Evolutionary conservation across 2,888 invertebrate species (phyloP).

Genomic region (Papilio demoleus): DNA sequence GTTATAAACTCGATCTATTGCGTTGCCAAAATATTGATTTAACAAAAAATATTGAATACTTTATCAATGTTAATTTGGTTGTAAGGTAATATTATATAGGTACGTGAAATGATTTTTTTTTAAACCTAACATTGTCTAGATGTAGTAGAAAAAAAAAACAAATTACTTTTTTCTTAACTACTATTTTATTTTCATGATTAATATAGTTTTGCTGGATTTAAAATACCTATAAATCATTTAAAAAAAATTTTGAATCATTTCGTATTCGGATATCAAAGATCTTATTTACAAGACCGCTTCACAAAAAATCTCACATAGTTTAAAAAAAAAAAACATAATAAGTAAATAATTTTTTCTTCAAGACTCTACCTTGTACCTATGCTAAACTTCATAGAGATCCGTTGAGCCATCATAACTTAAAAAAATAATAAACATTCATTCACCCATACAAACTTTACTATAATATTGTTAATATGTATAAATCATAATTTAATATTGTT

Average conservation of each 20-base stretch:
- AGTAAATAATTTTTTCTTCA: no score
- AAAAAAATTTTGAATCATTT: not conserved
- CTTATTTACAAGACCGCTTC: not conserved
- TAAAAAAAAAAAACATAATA: no score
- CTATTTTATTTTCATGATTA: no score
- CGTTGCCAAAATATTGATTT: not conserved
- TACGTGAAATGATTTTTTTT: not conserved
- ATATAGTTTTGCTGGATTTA: no score
- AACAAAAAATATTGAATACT: not conserved
- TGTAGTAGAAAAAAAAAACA: not conserved
- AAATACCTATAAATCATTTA: not conserved
- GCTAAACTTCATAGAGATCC: no score
- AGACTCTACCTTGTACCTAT: no score
- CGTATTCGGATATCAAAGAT: not conserved
- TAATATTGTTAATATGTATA: no score
- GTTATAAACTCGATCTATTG: not conserved
- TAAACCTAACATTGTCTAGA: not conserved
- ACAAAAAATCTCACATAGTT: no score
- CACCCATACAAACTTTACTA: no score
- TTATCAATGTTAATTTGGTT: not conserved
- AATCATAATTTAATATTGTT: slow-evolving; percentile 21
- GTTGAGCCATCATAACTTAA: no score
- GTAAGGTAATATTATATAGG: not conserved
- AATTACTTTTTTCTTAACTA: no score
- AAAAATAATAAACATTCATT: no score